Percentiles rank a stretch among this genome's conserved stretches.
Evolutionary conservation across 2,113 vertebrate species (phyloP).

Genomic region (Elachura formosa): DNA sequence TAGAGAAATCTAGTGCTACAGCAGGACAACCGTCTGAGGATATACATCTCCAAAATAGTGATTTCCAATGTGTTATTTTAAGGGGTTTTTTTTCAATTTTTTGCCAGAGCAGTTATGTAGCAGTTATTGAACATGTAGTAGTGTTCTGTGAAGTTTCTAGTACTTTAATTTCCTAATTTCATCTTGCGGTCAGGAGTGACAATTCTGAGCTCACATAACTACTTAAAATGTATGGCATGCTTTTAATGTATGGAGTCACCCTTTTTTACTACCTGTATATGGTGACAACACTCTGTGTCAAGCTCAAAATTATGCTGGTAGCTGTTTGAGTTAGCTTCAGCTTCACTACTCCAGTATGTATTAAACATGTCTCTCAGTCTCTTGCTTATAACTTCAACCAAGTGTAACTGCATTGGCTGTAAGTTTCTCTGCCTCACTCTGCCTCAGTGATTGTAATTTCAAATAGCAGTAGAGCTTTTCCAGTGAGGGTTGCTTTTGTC

Average conservation of each 20-base stretch:
- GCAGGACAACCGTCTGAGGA: background rate
- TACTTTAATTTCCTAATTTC: background rate
- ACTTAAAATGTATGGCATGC: background rate
- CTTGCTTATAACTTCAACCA: background rate
- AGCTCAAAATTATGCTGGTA: background rate
- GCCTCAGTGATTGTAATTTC: background rate
- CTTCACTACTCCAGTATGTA: fast-evolving
- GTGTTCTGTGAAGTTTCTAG: background rate
- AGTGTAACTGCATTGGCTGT: background rate
- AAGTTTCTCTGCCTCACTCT: background rate
- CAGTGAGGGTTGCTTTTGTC: background rate
- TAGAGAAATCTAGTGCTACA: background rate
- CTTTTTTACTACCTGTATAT: background rate
- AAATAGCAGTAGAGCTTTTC: background rate
- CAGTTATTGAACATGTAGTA: background rate
- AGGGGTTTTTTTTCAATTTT: background rate
- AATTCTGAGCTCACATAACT: background rate
- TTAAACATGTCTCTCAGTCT: background rate
- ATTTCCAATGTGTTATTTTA: background rate
- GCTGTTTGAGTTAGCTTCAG: background rate
- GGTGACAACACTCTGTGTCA: background rate
- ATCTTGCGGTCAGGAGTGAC: background rate
- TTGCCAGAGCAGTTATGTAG: background rate
- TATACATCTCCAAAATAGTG: background rate
- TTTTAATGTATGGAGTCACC: background rate